Conservation (phyloP, 2,888 invertebrate species). For the Cryptophagus acutangulus region DNA sequence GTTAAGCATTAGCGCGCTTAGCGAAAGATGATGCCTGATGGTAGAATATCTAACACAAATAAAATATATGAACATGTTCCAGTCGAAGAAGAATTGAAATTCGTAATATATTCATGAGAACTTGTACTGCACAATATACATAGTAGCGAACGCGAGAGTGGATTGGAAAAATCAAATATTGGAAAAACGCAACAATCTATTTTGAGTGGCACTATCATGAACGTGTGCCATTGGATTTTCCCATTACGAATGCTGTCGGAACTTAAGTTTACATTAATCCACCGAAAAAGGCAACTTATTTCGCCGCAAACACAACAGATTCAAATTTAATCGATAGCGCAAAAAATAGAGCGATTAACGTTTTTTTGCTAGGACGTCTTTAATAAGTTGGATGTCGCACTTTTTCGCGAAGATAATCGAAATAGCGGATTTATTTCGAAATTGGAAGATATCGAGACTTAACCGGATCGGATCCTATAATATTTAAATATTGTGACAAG, state of each 20-base stretch:
- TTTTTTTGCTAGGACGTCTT: too few relatives aligned
- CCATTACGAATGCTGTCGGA: constrained; percentile 2
- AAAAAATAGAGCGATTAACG: too few relatives aligned
- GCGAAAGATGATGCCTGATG: too few relatives aligned
- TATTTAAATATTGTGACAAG: too few relatives aligned
- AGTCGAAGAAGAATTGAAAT: constrained; percentile 21
- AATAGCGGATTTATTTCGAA: too few relatives aligned
- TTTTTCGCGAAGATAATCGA: too few relatives aligned
- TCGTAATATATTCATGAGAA: constrained; percentile 29
- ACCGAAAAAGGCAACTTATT: too few relatives aligned
- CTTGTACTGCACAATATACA: constrained; percentile 21
- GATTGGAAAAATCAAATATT: constrained; percentile 29
- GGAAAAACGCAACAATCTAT: constrained; percentile 27
- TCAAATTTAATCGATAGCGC: too few relatives aligned
- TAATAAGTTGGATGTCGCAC: too few relatives aligned
- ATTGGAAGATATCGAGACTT: too few relatives aligned
- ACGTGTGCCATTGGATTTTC: constrained; percentile 9
- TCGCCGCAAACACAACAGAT: too few relatives aligned
- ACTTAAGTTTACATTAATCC: not conserved
- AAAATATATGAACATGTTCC: constrained; percentile 10
- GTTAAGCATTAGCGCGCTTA: constrained; percentile 7
- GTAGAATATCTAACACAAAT: constrained; percentile 4
- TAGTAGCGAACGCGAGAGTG: constrained; percentile 15
- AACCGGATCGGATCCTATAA: too few relatives aligned
- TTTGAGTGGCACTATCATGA: constrained; percentile 21